Percentiles rank a stretch among this genome's conserved stretches.
phyloP scores from a whole-genome alignment of 1,140 invertebrate species.

The Sipha flava region DNA sequence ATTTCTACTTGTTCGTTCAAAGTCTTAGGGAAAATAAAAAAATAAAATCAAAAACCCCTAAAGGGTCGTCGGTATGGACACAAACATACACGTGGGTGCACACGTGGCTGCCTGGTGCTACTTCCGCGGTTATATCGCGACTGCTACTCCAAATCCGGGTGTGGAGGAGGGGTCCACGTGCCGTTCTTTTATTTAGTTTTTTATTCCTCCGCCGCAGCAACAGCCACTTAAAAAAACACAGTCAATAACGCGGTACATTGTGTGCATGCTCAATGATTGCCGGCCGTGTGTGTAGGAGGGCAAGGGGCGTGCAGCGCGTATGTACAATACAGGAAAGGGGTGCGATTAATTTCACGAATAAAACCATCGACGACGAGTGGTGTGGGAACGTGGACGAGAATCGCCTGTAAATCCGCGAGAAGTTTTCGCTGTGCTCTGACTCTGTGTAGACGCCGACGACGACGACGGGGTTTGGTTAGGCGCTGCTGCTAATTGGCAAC shows the following conservation, averaged over 20 bases:
- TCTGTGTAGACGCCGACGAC: too few relatives aligned
- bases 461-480: too few relatives aligned
- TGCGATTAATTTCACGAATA: neutral
- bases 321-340: neutral
- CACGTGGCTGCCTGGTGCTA: slow-evolving; percentile 15
- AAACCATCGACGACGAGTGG: neutral
- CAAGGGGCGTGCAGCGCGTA: neutral
- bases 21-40: neutral
- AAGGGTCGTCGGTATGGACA: neutral
- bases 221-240: slow-evolving; percentile 26
- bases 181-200: neutral
- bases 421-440: neutral
- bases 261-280: neutral
- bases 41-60: neutral
- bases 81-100: neutral
- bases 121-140: neutral
- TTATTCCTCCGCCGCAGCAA: neutral
- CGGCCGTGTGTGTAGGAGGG: neutral
- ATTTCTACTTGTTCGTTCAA: neutral
- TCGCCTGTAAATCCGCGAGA: neutral
- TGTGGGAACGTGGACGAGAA: neutral
- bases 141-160: neutral
- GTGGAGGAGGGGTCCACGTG: slow-evolving; percentile 14
- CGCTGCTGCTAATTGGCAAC: too few relatives aligned
- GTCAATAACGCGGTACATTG: neutral